These are phyloP conservation scores for Camponotus floridanus DNA, from an alignment of 1,140 invertebrate species.

Conservation along the genomic window DNA sequence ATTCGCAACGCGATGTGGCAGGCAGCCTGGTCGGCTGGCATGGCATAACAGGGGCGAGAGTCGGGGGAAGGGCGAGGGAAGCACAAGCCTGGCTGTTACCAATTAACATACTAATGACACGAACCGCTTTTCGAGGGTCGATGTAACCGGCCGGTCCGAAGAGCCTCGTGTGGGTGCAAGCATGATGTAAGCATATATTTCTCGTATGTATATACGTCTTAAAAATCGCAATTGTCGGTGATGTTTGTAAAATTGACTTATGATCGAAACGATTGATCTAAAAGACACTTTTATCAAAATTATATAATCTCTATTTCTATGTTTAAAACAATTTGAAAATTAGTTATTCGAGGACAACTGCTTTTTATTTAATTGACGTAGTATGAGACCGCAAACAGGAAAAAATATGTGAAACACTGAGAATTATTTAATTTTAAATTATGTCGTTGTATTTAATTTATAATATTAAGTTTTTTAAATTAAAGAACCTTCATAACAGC, in stretches of 20 bases:
- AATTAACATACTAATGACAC: slow-evolving; percentile 81
- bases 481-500: too few relatives aligned
- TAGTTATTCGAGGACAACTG: too few relatives aligned
- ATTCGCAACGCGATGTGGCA: slow-evolving; percentile 77
- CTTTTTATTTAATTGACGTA: too few relatives aligned
- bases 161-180: not conserved
- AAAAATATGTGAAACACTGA: too few relatives aligned
- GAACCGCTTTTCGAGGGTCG: slow-evolving; percentile 76
- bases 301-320: too few relatives aligned
- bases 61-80: slow-evolving; percentile 34
- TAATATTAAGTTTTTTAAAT: too few relatives aligned
- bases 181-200: not conserved
- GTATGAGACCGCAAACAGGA: too few relatives aligned
- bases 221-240: slow-evolving; percentile 8
- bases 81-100: slow-evolving; percentile 72
- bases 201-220: not conserved
- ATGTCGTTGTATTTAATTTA: too few relatives aligned
- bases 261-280: not conserved
- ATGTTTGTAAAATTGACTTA: not conserved
- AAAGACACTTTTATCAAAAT: not conserved
- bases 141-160: slow-evolving; percentile 67
- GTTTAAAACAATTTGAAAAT: too few relatives aligned
- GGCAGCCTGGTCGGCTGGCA: slow-evolving; percentile 62
- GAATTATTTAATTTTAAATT: too few relatives aligned
- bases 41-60: slow-evolving; percentile 17